These are phyloP conservation scores for Tachysurus fulvidraco DNA, from an alignment of 2,113 vertebrate genomes.

Conservation along the genomic window DNA sequence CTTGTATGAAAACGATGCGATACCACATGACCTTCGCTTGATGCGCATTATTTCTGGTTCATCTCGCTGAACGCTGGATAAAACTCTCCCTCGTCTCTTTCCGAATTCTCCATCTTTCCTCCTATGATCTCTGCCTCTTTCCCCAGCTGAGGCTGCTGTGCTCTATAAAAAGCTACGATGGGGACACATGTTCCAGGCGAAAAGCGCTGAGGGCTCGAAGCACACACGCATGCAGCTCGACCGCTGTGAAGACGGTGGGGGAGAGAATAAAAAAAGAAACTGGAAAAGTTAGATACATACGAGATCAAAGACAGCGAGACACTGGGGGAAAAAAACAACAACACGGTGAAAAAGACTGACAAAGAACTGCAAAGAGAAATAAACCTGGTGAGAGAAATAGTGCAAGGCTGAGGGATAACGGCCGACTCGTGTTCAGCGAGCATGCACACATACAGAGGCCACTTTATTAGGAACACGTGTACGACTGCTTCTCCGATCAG, in stretches of 20 bases:
- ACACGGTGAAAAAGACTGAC: not conserved
- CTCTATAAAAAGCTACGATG: constrained; percentile 21
- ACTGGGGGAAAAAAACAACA: not conserved
- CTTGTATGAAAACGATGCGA: not conserved
- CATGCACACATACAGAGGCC: not conserved
- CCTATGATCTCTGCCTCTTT: not conserved
- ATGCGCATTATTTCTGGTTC: not conserved
- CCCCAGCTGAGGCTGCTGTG: constrained; percentile 14
- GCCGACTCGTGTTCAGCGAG: not conserved
- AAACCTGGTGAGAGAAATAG: not conserved
- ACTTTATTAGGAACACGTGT: not conserved
- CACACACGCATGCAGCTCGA: not conserved
- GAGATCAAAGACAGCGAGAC: not conserved
- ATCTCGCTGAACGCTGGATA: not conserved
- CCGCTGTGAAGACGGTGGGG: not conserved
- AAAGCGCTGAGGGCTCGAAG: not conserved
- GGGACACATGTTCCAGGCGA: constrained; percentile 26
- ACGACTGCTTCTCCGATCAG: not conserved
- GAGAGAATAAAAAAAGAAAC: not conserved
- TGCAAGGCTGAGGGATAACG: not conserved
- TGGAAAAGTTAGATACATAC: not conserved
- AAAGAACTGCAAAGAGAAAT: not conserved
- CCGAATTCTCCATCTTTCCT: not conserved
- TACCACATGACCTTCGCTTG: not conserved
- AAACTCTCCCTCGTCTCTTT: not conserved